These are phyloP conservation scores for Campaea margaritaria DNA, from an alignment of 2,888 invertebrate species.

Conservation along the genomic window DNA sequence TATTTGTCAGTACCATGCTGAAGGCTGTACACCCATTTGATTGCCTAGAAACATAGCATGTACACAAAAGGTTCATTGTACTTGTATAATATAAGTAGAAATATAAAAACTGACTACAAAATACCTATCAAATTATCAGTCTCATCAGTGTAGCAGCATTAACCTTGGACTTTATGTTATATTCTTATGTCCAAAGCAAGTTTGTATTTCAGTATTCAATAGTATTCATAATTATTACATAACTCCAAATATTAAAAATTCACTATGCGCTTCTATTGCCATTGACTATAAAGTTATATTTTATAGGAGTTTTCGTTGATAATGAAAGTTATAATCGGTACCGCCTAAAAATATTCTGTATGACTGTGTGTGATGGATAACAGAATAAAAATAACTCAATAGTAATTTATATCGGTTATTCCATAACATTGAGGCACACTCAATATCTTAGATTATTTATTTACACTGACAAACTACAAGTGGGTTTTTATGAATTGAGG, in stretches of 20 bases:
- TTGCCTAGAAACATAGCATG: neutral
- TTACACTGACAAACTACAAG: neutral
- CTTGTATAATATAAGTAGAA: neutral
- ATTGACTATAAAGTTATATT: no score
- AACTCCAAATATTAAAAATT: no score
- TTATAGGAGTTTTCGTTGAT: no score
- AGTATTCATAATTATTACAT: no score
- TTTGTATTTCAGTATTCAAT: neutral
- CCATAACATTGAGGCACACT: no score
- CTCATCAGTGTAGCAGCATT: neutral
- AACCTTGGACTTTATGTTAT: constrained; percentile 6
- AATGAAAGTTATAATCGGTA: no score
- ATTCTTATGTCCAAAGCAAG: neutral
- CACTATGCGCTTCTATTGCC: no score
- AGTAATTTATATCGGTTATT: no score
- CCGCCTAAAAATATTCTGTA: no score
- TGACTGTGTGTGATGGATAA: no score
- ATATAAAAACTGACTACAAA: neutral
- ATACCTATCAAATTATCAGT: neutral
- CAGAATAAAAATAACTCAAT: no score
- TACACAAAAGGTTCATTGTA: neutral
- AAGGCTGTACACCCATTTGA: neutral
- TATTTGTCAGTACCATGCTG: neutral
- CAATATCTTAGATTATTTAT: no score
- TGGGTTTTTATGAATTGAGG: neutral